phyloP scores from a whole-genome alignment of 2,888 invertebrate species.

The Noctua comes region DNA sequence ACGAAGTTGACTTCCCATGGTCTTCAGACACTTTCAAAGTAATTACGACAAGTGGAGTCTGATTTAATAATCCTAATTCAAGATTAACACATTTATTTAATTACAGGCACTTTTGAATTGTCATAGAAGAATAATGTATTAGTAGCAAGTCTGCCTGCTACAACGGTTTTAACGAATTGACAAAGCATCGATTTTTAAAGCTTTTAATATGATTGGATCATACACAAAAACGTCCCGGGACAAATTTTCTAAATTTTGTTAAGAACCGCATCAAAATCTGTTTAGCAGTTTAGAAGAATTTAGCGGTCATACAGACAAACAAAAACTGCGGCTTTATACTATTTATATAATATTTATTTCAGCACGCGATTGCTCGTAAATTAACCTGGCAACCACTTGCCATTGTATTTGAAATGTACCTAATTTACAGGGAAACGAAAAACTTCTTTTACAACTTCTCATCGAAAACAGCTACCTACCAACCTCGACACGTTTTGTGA shows the following conservation, averaged over 20 bases:
- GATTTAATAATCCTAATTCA: background rate
- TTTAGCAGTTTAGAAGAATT: background rate
- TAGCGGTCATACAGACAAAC: background rate
- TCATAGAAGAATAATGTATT: background rate
- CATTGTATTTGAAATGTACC: slow-evolving; percentile 31
- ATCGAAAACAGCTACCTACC: slow-evolving; percentile 48
- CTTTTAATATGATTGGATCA: background rate
- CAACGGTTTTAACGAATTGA: background rate
- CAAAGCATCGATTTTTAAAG: background rate
- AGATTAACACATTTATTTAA: background rate
- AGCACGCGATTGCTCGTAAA: slow-evolving; percentile 11
- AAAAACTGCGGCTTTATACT: background rate
- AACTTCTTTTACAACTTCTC: slow-evolving; percentile 36
- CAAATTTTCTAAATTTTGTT: background rate
- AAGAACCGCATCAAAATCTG: background rate
- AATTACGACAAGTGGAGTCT: background rate
- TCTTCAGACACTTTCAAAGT: background rate
- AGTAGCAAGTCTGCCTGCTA: background rate
- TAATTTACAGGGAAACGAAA: slow-evolving; percentile 48
- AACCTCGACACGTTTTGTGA: slow-evolving; percentile 47
- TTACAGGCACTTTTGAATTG: background rate
- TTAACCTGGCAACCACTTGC: slow-evolving; percentile 18
- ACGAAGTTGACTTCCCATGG: too few relatives aligned
- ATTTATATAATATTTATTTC: slow-evolving; percentile 8
- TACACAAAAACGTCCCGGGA: background rate